Percentiles rank a stretch among this genome's conserved stretches.
These are phyloP conservation scores for Rhaphigaster nebulosa DNA, from an alignment of 2,888 invertebrate species.

Conservation along the genomic window DNA sequence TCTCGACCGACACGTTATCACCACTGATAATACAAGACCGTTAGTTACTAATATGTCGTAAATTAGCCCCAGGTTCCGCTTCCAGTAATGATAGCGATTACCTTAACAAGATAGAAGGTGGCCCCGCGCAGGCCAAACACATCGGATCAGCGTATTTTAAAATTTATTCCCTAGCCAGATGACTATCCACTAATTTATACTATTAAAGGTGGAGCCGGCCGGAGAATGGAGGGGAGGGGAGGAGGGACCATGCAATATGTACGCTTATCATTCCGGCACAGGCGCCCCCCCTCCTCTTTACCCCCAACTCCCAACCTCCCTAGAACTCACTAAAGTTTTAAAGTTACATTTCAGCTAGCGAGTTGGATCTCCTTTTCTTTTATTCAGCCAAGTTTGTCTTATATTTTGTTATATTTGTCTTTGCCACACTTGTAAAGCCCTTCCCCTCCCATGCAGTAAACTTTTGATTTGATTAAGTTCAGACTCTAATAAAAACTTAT, in stretches of 20 bases:
- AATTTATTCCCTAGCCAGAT: slow-evolving; percentile 27
- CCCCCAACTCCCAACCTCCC: not conserved
- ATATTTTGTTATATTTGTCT: slow-evolving; percentile 52
- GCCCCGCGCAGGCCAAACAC: not conserved
- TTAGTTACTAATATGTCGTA: slow-evolving; percentile 26
- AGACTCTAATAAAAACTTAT: slow-evolving; percentile 50
- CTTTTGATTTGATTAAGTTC: slow-evolving; percentile 55
- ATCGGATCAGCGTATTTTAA: slow-evolving; percentile 39
- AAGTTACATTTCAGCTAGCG: slow-evolving; percentile 52
- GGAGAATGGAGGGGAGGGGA: not conserved
- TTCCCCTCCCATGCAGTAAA: slow-evolving; percentile 13
- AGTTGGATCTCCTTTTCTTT: slow-evolving; percentile 49
- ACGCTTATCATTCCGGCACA: slow-evolving; percentile 54
- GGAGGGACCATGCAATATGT: slow-evolving; percentile 48
- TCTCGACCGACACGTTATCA: not conserved
- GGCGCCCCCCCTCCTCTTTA: not conserved
- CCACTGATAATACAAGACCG: not conserved
- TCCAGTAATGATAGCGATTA: slow-evolving; percentile 29
- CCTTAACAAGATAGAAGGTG: slow-evolving; percentile 34
- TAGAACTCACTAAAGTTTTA: slow-evolving; percentile 50
- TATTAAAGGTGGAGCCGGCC: not conserved
- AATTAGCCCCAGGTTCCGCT: not conserved
- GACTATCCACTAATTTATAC: slow-evolving; percentile 55
- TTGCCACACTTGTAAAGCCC: slow-evolving; percentile 1
- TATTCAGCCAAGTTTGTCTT: slow-evolving; percentile 48